Base-by-base conservation (phyloP, 2,888 invertebrate species). In the Plebejus argus region DNA sequence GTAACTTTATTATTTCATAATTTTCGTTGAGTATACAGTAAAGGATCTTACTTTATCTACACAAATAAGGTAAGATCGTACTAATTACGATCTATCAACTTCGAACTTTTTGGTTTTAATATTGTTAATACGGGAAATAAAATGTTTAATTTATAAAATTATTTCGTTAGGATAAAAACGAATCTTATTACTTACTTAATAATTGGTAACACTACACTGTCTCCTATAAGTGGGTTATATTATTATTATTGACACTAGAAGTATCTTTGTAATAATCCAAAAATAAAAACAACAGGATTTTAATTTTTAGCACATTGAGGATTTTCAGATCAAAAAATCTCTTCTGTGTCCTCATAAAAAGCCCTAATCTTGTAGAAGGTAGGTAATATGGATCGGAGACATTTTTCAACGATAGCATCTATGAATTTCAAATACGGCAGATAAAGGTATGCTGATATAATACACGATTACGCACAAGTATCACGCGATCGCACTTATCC, bases 361-460 rank as follows among this genome's bases (percentile, higher is more conserved):
- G 35, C 18, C 15, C 23, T 66, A 56, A 74, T 49, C 39, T 72
- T 66, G 20, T 20, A 70, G 76, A 78, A 77, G 53, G 61, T 86
- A 87, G 84, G 88, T 87, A 86, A 88, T 88, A 86, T 90, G 89
- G 88, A 88, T 88, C 87, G 84, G 84, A 88, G 88, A 88, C 88
- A 88, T 91, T 90, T 92, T 91, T 90, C 89, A 90, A 87, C 89
- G 85, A 87, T 86, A 85, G 84, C 86, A 86, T 86, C 88, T 89
- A 90, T 91, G 91, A 91, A 92, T 91, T 91, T 90, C 89, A 90
- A 92, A 91, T 91, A 89, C 88, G 88, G 88, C 89, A 91, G 91
- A 91, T 92, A 92, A 91, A 87, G 87, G 86, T 86, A 87, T 76
- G 77, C 78, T 90, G 89, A 92, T 90, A 90, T 91, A 91, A 92